A percentile compares a stretch with the other conserved stretches of the same genome.
Evolutionary conservation across 2,888 invertebrate species (phyloP).

Genomic region (Netelia virgata): DNA sequence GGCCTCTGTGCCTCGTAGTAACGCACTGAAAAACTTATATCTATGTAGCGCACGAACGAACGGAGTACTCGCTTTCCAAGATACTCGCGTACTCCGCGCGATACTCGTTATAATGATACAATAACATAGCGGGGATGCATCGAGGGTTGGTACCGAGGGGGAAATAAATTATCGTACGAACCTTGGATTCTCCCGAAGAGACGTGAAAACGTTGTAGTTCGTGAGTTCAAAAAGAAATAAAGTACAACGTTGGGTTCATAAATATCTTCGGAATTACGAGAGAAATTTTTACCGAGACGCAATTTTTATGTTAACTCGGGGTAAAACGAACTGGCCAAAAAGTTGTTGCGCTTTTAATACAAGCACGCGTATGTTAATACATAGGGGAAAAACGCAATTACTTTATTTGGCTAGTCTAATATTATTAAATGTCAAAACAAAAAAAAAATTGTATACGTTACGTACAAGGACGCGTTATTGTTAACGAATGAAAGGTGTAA

Average conservation of each 20-base stretch:
- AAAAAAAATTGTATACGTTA: too few relatives aligned
- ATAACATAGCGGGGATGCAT: conserved; percentile 44
- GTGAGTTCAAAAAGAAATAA: background rate
- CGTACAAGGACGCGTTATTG: too few relatives aligned
- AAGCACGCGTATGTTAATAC: too few relatives aligned
- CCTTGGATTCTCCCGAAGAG: background rate
- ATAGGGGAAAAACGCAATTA: too few relatives aligned
- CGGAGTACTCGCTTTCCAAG: conserved; percentile 30
- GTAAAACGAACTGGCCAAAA: too few relatives aligned
- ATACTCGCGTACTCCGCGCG: background rate
- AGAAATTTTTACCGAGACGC: conserved; percentile 23
- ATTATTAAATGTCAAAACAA: too few relatives aligned
- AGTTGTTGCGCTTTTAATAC: too few relatives aligned
- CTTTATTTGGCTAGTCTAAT: too few relatives aligned
- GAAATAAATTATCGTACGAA: conserved; percentile 50
- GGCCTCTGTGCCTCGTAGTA: background rate
- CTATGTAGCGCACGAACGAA: background rate
- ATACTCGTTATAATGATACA: background rate
- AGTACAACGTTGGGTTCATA: background rate
- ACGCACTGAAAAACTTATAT: background rate
- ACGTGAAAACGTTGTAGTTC: background rate
- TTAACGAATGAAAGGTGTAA: too few relatives aligned
- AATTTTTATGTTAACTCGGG: too few relatives aligned
- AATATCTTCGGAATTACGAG: conserved; percentile 1
- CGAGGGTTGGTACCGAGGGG: conserved; percentile 29